Conservation (phyloP, 2,888 invertebrate species). For the Deilephila porcellus region DNA sequence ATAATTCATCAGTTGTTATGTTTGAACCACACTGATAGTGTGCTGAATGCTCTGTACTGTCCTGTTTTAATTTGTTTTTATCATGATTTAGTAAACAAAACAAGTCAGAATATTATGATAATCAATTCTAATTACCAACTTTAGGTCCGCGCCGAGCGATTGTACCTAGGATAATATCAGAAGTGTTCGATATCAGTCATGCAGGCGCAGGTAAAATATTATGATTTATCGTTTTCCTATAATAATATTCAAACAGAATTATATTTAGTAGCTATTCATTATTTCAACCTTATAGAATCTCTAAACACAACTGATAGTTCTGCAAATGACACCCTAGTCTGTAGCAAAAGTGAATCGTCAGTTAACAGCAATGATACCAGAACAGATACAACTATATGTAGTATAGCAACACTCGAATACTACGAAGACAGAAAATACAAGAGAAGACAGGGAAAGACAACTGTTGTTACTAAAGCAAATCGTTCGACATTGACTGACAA, state of each 20-base stretch:
- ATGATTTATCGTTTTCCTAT: neutral
- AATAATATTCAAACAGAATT: too few species aligned
- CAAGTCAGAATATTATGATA: neutral
- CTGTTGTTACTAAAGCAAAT: conserved; percentile 52
- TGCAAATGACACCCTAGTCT: conserved; percentile 24
- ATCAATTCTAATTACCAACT: neutral
- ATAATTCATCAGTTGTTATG: too few species aligned
- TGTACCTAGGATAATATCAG: neutral
- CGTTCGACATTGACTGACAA: conserved; percentile 54
- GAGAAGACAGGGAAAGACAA: conserved; percentile 35
- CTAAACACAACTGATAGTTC: neutral
- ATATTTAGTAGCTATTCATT: too few species aligned
- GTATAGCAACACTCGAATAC: conserved; percentile 48
- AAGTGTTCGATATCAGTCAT: neutral
- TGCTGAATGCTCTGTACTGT: neutral
- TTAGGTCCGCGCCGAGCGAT: neutral
- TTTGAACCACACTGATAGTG: too few species aligned
- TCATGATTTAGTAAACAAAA: too few species aligned
- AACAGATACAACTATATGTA: conserved; percentile 57
- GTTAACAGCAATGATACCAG: conserved; percentile 38
- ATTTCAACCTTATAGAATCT: conserved; percentile 16
- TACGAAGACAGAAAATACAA: conserved; percentile 34
- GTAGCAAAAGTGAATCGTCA: conserved; percentile 32
- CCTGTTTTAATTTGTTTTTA: neutral
- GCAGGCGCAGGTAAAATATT: neutral